Conservation (phyloP, 2,797 vertebrate species). For the Hippopotamyrus pictus region DNA sequence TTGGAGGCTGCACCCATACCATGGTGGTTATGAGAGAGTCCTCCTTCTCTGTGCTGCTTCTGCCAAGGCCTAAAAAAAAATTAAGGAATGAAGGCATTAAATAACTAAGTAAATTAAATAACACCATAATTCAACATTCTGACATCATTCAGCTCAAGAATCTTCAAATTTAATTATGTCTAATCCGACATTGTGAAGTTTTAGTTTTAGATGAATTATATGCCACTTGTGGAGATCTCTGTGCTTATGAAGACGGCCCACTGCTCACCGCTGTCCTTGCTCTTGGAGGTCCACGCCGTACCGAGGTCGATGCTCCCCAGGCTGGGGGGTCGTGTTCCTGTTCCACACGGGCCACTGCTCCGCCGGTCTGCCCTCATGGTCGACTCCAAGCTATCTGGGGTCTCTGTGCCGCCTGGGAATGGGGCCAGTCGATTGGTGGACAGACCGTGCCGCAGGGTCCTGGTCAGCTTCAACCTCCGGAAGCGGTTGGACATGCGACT, state of each 20-base stretch:
- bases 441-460: slow-evolving; percentile 84
- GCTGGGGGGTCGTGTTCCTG: slow-evolving; percentile 26
- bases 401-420: slow-evolving; percentile 70
- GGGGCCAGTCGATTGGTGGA: slow-evolving; percentile 77
- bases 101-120: not conserved
- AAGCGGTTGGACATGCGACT: slow-evolving; percentile 97
- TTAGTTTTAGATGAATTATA: not conserved
- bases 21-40: slow-evolving; percentile 83
- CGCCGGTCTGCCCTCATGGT: slow-evolving; percentile 73
- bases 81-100: not conserved
- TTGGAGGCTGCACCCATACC: slow-evolving; percentile 56
- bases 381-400: slow-evolving; percentile 61
- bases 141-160: not conserved
- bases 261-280: slow-evolving; percentile 70
- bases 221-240: not conserved
- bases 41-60: slow-evolving; percentile 68
- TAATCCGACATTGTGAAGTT: not conserved
- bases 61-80: slow-evolving; percentile 63
- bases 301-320: slow-evolving; percentile 52
- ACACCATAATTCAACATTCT: not conserved
- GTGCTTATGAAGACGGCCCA: not conserved
- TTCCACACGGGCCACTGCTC: slow-evolving; percentile 42
- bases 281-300: slow-evolving; percentile 57
- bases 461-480: slow-evolving; percentile 88
- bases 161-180: not conserved